A percentile compares a stretch with the other conserved stretches of the same genome.
These are phyloP conservation scores for Dorcus parallelipipedus DNA, from an alignment of 2,888 invertebrate genomes.

Conservation along the genomic window DNA sequence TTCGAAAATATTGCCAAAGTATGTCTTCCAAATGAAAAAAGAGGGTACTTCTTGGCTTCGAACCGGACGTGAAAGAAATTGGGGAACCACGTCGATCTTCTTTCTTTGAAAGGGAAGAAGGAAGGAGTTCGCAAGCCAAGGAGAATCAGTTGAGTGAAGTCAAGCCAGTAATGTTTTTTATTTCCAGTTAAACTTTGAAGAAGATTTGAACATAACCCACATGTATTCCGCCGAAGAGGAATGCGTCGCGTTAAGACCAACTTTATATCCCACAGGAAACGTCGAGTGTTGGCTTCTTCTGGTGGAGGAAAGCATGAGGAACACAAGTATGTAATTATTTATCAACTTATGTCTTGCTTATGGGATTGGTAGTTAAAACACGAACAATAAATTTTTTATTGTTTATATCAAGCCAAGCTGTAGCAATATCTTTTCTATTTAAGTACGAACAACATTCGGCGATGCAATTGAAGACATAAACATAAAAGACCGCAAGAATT, in stretches of 20 bases:
- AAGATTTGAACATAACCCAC: conserved; percentile 64
- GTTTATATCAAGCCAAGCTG: neutral
- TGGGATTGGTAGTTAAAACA: neutral
- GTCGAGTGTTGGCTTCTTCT: conserved; percentile 73
- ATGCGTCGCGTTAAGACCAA: conserved; percentile 62
- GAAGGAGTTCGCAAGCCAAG: too few relatives aligned
- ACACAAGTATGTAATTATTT: conserved; percentile 50
- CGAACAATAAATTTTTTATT: too few relatives aligned
- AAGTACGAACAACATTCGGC: conserved; percentile 49
- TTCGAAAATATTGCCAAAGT: conserved; percentile 74
- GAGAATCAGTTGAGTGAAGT: too few relatives aligned
- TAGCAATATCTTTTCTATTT: conserved; percentile 2
- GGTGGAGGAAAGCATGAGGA: conserved; percentile 68
- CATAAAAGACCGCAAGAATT: conserved; percentile 52
- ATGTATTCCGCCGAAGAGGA: conserved; percentile 80
- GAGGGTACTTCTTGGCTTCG: too few relatives aligned
- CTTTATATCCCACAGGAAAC: conserved; percentile 66
- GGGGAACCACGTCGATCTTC: too few relatives aligned
- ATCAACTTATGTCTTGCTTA: neutral
- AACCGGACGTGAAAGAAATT: too few relatives aligned
- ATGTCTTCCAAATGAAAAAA: conserved; percentile 8
- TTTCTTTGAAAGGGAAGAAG: too few relatives aligned
- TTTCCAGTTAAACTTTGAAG: conserved; percentile 62
- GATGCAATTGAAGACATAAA: conserved; percentile 49
- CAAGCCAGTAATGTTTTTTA: neutral